Percentiles rank a stretch among this genome's conserved stretches.
Evolutionary conservation across 2,113 vertebrate species (phyloP).

Genomic region (Penelope pileata): DNA sequence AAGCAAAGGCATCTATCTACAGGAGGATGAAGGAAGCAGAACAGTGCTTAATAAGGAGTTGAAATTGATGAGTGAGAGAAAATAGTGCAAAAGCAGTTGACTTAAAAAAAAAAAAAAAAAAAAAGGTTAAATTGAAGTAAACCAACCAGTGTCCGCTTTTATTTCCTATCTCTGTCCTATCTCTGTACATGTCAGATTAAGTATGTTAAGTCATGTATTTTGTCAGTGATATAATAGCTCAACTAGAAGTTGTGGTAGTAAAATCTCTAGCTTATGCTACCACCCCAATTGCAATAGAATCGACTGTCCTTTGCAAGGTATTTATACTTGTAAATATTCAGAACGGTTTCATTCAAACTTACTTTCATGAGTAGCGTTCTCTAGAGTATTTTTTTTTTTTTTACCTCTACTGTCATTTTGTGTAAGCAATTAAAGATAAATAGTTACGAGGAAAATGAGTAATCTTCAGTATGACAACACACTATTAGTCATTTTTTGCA

Average conservation of each 20-base stretch:
- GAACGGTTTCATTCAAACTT: not conserved
- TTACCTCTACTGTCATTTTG: not conserved
- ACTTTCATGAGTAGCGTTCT: not conserved
- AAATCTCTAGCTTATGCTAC: slow-evolving; percentile 10
- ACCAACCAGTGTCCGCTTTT: not conserved
- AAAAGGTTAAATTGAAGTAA: slow-evolving; percentile 23
- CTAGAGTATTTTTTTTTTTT: not conserved
- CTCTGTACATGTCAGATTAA: not conserved
- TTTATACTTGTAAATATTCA: slow-evolving; percentile 22
- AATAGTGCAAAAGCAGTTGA: not conserved
- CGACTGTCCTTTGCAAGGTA: not conserved
- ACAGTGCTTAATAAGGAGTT: not conserved
- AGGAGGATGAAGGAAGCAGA: not conserved
- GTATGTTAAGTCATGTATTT: not conserved
- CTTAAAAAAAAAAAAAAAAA: not conserved
- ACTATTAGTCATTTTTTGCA: not conserved
- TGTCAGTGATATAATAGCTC: not conserved
- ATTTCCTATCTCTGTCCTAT: not conserved
- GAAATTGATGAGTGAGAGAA: not conserved
- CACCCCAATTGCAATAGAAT: not conserved
- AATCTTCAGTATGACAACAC: not conserved
- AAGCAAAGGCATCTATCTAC: not conserved
- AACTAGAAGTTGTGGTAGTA: not conserved
- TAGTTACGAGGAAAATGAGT: not conserved
- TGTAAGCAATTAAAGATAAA: not conserved